Conservation (phyloP, 2,888 invertebrate genomes). For the Podabrus alpinus region DNA sequence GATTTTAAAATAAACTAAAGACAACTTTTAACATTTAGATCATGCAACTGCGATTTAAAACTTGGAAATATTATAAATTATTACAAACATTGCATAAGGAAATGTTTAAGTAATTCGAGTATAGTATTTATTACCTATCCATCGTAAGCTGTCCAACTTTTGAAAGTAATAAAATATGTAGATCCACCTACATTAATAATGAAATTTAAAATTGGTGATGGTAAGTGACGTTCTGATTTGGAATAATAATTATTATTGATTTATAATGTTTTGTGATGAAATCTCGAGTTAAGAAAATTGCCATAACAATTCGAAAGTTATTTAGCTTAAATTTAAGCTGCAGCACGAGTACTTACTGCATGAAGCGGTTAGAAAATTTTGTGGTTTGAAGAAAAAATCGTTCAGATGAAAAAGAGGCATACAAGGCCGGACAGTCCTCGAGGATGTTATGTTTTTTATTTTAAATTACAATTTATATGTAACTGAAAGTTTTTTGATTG, state of each 20-base stretch:
- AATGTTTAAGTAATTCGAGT: neutral
- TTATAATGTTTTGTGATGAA: neutral
- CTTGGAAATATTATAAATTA: neutral
- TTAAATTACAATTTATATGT: no score
- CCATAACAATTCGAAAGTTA: neutral
- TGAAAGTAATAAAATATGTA: neutral
- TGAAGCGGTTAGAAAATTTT: no score
- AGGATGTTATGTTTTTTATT: no score
- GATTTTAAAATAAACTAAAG: neutral
- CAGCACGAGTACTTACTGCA: neutral
- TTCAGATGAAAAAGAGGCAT: no score
- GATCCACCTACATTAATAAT: neutral
- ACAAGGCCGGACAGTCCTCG: no score
- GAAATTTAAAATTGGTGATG: neutral
- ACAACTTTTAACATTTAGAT: neutral
- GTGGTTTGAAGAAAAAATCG: no score
- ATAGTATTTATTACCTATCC: neutral
- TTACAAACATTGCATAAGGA: neutral
- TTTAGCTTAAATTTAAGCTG: neutral
- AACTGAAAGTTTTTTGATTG: no score
- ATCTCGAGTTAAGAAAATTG: neutral
- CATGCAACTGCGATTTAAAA: neutral
- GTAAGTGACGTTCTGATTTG: neutral
- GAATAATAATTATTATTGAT: neutral
- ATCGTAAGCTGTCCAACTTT: neutral